Evolutionary conservation across 2,113 vertebrate genomes (phyloP).

Genomic region (Falco punctatus): DNA sequence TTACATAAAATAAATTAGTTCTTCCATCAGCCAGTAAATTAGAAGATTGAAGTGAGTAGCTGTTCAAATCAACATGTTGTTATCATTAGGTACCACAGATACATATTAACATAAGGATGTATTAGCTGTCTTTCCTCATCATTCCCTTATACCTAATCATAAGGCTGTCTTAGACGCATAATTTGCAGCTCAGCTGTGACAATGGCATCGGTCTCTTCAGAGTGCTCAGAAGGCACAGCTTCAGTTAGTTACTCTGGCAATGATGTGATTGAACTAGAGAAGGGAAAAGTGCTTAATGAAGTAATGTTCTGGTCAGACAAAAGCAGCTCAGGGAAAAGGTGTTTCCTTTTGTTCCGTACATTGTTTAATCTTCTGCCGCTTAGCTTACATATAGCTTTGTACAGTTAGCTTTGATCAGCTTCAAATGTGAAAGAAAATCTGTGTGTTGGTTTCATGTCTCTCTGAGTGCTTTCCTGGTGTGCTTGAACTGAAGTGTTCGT

Average conservation of each 20-base stretch:
- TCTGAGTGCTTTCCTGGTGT: neutral
- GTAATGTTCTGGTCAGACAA: constrained; percentile 1
- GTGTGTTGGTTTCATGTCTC: neutral
- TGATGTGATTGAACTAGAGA: neutral
- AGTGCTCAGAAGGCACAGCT: neutral
- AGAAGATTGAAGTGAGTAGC: neutral
- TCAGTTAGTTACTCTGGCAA: neutral
- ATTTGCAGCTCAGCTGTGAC: constrained; percentile 25
- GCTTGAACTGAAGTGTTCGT: neutral
- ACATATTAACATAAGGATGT: constrained; percentile 30
- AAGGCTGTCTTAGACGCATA: neutral
- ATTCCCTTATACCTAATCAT: neutral
- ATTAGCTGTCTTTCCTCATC: neutral
- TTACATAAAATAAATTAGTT: constrained; percentile 40
- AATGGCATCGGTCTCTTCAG: neutral
- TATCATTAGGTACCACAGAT: constrained; percentile 22
- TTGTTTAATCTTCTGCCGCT: constrained; percentile 15
- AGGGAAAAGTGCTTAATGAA: neutral
- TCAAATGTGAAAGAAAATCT: neutral
- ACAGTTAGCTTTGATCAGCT: neutral
- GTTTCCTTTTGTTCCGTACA: neutral
- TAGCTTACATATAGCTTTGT: neutral
- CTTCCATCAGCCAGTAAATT: constrained; percentile 21
- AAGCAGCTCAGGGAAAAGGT: neutral
- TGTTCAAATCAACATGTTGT: constrained; percentile 28